Base-by-base conservation (phyloP, 2,113 vertebrate genomes). In the Oncorhynchus mykiss region DNA sequence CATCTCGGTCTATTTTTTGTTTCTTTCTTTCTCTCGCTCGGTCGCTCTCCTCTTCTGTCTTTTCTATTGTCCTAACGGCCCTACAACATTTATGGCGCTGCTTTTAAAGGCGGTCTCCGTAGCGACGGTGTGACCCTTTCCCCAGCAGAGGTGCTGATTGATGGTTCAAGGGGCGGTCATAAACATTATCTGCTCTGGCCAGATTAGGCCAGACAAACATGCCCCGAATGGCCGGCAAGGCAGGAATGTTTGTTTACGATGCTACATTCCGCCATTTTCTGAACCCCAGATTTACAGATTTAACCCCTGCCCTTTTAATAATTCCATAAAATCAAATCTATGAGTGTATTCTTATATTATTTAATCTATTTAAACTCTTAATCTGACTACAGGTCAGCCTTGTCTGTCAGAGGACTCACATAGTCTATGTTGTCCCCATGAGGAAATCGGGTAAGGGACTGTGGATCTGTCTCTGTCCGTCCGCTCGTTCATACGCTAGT, bases 191-290 rank as follows among this genome's bases (percentile, higher is more conserved):
- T 96, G 93, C 87, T 80, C 77, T 76, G 75, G 85, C 51, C 86
- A 91, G 93, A 94, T 94, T 94, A 94, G 89, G 77, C 85, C 86
- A 77, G 84, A 85, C 93, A 94, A 94, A 94, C 91, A 93, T 72
- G 75, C 71, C 69, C 77, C 49, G 82, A 2, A 81, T 48, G 73
- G 59, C 74, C 71, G 77, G 86, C 75, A 80, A 65, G 77, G 81
- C 66, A 84, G 82, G 79, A 88, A 86, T 81, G 80, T 87, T 86
- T 88, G 74, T 83, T 79, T 77, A 72, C 67, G 71, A 78, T 78
- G 72, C 27, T 85, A 72, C 75, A 80, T 88, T 90, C 81, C 7
- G 51, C 66, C 57, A 77, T 88, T 90, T 88, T 86, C 54, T 59
- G 12, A 6, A 18, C 59, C 85, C 67, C 24, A 77, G 54, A 82